A percentile compares a stretch with the other conserved stretches of the same genome.
These are phyloP conservation scores for Hoplodrina blanda DNA, from an alignment of 2,888 invertebrate genomes.

Conservation along the genomic window DNA sequence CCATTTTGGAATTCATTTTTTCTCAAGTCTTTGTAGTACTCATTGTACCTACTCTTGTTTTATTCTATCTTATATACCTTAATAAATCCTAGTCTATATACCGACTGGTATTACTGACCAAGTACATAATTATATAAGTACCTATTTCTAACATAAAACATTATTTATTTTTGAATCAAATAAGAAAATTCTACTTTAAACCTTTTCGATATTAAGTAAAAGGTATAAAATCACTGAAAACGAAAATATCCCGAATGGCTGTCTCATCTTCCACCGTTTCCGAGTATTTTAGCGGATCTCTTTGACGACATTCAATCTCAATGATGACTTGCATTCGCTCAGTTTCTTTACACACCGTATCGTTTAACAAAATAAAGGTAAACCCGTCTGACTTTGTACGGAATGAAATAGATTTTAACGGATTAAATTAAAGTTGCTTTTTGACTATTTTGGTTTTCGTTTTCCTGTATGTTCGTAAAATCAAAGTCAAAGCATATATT, in stretches of 20 bases:
- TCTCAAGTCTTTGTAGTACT: too few species aligned
- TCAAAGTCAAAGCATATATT: too few species aligned
- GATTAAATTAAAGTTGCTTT: slow-evolving; percentile 10
- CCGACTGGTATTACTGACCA: too few species aligned
- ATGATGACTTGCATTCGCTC: slow-evolving; percentile 42
- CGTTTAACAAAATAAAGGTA: slow-evolving; percentile 30
- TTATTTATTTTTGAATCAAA: neutral
- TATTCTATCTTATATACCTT: too few species aligned
- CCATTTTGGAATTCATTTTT: too few species aligned
- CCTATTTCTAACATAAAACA: neutral
- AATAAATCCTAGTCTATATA: too few species aligned
- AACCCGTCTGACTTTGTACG: slow-evolving; percentile 9
- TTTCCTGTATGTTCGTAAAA: neutral
- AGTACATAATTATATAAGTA: too few species aligned
- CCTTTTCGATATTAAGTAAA: neutral
- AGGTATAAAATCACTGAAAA: slow-evolving; percentile 16
- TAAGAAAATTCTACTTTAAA: neutral
- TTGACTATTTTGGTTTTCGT: neutral
- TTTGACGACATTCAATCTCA: slow-evolving; percentile 59
- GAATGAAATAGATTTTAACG: neutral
- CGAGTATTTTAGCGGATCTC: slow-evolving; percentile 54
- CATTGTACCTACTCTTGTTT: too few species aligned
- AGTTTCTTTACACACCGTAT: slow-evolving; percentile 2
- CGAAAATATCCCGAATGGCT: slow-evolving; percentile 48
- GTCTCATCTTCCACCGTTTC: slow-evolving; percentile 42